A percentile compares a stretch with the other conserved stretches of the same genome.
phyloP scores from a whole-genome alignment of 1,140 invertebrate species.

The Idris sp. region DNA sequence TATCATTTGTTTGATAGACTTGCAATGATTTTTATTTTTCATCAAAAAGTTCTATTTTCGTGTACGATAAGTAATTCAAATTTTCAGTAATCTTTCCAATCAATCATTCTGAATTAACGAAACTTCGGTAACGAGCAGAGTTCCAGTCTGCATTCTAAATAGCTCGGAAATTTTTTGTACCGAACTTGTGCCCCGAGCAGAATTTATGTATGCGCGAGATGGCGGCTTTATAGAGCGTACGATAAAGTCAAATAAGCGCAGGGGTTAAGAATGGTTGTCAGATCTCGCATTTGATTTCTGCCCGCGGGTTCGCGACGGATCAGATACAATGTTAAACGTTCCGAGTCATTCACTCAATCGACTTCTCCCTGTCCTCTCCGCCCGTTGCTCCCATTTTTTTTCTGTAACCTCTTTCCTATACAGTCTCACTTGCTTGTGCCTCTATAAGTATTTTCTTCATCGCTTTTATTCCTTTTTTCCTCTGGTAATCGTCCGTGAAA shows the following conservation, averaged over 20 bases:
- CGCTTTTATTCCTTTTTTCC: not conserved
- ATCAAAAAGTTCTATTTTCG: too few relatives aligned
- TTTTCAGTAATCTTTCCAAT: too few relatives aligned
- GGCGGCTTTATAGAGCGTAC: constrained; percentile 16
- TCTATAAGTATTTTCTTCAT: too few relatives aligned
- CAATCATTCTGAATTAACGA: too few relatives aligned
- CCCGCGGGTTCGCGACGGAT: constrained; percentile 66
- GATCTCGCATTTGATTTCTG: constrained; percentile 69
- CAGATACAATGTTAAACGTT: constrained; percentile 74
- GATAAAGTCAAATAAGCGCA: constrained; percentile 53
- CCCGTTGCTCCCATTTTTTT: constrained; percentile 3
- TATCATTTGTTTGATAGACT: too few relatives aligned
- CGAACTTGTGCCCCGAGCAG: constrained; percentile 14
- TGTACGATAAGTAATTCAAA: too few relatives aligned
- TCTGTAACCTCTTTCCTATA: not conserved
- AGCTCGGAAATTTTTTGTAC: too few relatives aligned
- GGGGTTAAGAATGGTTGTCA: constrained; percentile 64
- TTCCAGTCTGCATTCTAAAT: too few relatives aligned
- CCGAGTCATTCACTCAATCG: constrained; percentile 70
- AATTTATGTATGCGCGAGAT: constrained; percentile 47
- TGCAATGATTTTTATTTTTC: too few relatives aligned
- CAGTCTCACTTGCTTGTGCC: not conserved
- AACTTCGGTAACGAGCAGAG: too few relatives aligned
- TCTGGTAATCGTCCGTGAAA: constrained; percentile 66
- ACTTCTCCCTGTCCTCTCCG: not conserved